Evolutionary conservation across 2,888 invertebrate genomes (phyloP).

Genomic region (Caenorhabditis wallacei): DNA sequence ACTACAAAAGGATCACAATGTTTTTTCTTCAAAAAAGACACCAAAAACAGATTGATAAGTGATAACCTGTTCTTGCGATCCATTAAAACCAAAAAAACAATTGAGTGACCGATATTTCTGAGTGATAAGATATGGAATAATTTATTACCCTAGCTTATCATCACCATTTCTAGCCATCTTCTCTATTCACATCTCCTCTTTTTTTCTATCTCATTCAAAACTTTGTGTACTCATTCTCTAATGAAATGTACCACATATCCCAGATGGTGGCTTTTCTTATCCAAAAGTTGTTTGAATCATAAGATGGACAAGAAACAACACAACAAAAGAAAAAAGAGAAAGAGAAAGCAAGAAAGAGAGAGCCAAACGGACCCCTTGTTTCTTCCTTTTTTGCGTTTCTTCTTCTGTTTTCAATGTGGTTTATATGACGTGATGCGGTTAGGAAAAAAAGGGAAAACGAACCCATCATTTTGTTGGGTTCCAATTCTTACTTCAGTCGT

Average conservation of each 20-base stretch:
- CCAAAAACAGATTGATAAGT: not conserved
- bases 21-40: conserved; percentile 6
- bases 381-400: conserved; percentile 42
- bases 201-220: conserved; percentile 17
- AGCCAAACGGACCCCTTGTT: conserved; percentile 41
- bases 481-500: conserved; percentile 16
- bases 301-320: conserved; percentile 43
- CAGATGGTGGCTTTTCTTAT: conserved; percentile 26
- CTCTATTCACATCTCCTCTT: not conserved
- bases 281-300: conserved; percentile 60
- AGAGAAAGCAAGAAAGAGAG: conserved; percentile 9
- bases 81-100: not conserved
- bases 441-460: not conserved
- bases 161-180: not conserved
- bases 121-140: conserved; percentile 5
- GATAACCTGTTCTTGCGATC: conserved; percentile 12
- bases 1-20: not conserved
- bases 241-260: conserved; percentile 28
- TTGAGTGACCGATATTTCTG: conserved; percentile 4
- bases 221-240: not conserved
- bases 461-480: conserved; percentile 1
- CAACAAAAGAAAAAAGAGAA: not conserved
- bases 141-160: conserved; percentile 11
- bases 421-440: conserved; percentile 61
- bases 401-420: conserved; percentile 57